Base-by-base conservation (phyloP, 37 sponge, comb jelly and placozoan genomes). In the Tethya wilhelma region DNA sequence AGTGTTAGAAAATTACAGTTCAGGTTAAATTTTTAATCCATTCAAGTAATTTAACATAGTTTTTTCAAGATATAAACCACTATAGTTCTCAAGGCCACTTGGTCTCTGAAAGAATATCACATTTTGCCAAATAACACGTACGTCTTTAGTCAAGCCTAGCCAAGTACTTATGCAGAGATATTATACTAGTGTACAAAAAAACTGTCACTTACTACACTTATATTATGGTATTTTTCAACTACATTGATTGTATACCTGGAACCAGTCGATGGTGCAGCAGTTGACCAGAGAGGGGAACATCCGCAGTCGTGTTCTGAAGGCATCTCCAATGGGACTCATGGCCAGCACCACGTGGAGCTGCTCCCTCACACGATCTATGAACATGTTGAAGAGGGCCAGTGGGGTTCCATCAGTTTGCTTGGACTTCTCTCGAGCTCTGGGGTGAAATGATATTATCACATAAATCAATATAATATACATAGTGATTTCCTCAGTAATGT, bases 241-340 rank as follows among this genome's bases (percentile, higher is more conserved):
- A 49, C 53, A 49, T 19, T 49, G 55, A 19, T 43, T 44, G 22
- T 22, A 26, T 37, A 92, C 95, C 87, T 97, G 97, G 84, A 98
- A 98, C 98, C 98, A 98, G 77, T 98, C 93, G 64, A 98, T 98
- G 69, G 98, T 98, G 67, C 98, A 98, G 84, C 98, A 98, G 87
- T 98, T 98, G 74, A 98, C 94, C 34, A 98, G 94, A 14, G 98
- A 98, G 4, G 98, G 98, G 87, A 98, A 98, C 90, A 83, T 96
- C 46, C 98, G 87, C 17, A 98, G 86, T 20, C 96, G 78, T 19
- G 78, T 88, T 17, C 98, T 49, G 86, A 98, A 96, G 58, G 98
- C 93, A 38, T 96, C 96, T 57, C 98, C 98, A 38, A 98, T 98
- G 29, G 98, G 98, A 45, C 96, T 96, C 96, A 98, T 95, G 34